phyloP scores from a whole-genome alignment of 1,140 invertebrate genomes.

The Reticulitermes speratus region DNA sequence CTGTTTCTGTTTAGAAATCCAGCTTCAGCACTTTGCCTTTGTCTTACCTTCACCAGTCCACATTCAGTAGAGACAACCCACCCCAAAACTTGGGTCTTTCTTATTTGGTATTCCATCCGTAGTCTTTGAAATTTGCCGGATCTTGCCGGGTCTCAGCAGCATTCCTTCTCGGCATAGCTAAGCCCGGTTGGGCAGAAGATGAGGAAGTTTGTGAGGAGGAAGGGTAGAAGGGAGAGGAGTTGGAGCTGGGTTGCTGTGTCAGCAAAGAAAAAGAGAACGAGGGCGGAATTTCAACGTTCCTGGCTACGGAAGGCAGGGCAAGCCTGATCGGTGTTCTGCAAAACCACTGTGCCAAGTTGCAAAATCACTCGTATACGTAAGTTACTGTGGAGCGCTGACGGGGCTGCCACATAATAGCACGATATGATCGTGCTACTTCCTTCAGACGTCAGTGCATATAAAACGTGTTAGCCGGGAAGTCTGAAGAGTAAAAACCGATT shows the following conservation, averaged over 20 bases:
- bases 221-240: constrained; percentile 3
- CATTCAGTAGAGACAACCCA: not conserved
- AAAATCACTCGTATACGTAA: not conserved
- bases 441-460: not conserved
- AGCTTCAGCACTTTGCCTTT: not conserved
- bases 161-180: constrained; percentile 1
- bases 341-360: not conserved
- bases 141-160: not conserved
- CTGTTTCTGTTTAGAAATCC: not conserved
- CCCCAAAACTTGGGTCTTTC: not conserved
- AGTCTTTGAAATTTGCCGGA: constrained; percentile 20
- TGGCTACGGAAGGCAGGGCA: not conserved
- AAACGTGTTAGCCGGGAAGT: too few relatives aligned
- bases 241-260: constrained; percentile 12
- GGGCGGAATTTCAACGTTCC: constrained; percentile 21
- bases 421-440: not conserved
- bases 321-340: not conserved
- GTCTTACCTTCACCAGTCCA: not conserved
- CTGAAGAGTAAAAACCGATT: too few relatives aligned
- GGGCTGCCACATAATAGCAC: not conserved
- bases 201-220: constrained; percentile 18
- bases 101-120: constrained; percentile 24
- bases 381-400: not conserved
- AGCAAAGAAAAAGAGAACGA: constrained; percentile 23
- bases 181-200: constrained; percentile 14